Evolutionary conservation across 1,140 invertebrate genomes (phyloP), one percentile per base, ranked within the genome.

Genomic region (Aradophagus sp.): DNA sequence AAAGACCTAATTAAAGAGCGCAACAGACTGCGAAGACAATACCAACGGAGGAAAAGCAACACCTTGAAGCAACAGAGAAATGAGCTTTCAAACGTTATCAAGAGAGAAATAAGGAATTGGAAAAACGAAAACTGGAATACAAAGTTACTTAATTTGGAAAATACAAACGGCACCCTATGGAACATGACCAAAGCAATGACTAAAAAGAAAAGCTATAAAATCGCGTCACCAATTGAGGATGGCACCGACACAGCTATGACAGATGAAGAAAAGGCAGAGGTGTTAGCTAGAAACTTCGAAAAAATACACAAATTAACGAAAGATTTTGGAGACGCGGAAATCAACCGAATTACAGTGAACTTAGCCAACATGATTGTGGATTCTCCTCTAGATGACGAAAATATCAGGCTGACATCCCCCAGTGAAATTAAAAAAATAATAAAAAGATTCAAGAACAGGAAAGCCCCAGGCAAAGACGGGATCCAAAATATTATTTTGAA

Each of bases 371-470:
- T 15, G 16, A 44, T 31, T 1, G 2, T 26, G 6, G 35, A 23
- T 8, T 5, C 20, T 23, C 4, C 4, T 23, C 4, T 23, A 23
- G 20, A 35, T 23, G 27, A 12, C 27, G 27, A 58, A 26, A 8
- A 45, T 10, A 32, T 23, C 2, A 26, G 5, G 2, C 17, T 4
- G 6, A 17, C 31, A 12, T 34, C 52, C 10, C 36, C 62, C 0
- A 20, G 5, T 2, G 67, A 75, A 61, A 38, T 69, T 12, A 44
- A 50, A 42, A 47, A 20, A 6, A 61, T 48, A 10, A 65, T 71
- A 12, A 58, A 53, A 53, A 61, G 48, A 41, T 38, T 58, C 5
- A 71, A 55, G 53, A 38, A 48, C 7, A 71, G 4, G 80, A 84
- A 23, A 23, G 20, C 20, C 4, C 20, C 20, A 23, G 29, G 29